phyloP scores from a whole-genome alignment of 2,888 invertebrate species.

The Eupithecia tripunctaria region DNA sequence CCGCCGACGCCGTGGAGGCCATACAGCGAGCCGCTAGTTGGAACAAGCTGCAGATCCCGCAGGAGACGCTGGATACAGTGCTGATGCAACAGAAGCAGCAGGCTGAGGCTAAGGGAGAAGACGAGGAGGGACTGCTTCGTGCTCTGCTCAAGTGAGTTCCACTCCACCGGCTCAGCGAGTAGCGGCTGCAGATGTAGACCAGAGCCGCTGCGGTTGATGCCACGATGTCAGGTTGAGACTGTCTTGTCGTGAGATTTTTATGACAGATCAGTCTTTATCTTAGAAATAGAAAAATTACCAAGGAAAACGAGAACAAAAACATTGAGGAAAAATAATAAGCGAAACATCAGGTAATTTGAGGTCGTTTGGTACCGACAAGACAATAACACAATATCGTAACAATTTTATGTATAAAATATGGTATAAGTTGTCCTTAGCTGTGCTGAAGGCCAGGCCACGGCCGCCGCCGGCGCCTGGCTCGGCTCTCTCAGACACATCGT shows the following conservation, averaged over 20 bases:
- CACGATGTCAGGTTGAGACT: not conserved
- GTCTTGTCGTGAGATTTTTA: not conserved
- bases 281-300: not conserved
- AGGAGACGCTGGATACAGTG: constrained; percentile 77
- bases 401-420: too few relatives aligned
- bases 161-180: not conserved
- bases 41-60: constrained; percentile 81
- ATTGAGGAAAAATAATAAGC: not conserved
- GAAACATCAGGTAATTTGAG: not conserved
- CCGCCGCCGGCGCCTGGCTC: too few relatives aligned
- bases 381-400: too few relatives aligned
- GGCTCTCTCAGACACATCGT: too few relatives aligned
- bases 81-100: constrained; percentile 61
- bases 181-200: not conserved
- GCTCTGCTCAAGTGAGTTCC: constrained; percentile 69
- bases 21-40: constrained; percentile 85
- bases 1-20: constrained; percentile 85
- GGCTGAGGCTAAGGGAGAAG: constrained; percentile 54
- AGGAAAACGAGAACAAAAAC: not conserved
- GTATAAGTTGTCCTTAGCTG: too few relatives aligned
- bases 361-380: too few relatives aligned
- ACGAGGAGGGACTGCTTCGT: constrained; percentile 66
- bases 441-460: too few relatives aligned
- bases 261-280: not conserved
- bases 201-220: too few relatives aligned